Percentiles rank a stretch among this genome's conserved stretches.
Evolutionary conservation across 2,888 invertebrate species (phyloP).

Genomic region (Lissocephala sabroskyi): DNA sequence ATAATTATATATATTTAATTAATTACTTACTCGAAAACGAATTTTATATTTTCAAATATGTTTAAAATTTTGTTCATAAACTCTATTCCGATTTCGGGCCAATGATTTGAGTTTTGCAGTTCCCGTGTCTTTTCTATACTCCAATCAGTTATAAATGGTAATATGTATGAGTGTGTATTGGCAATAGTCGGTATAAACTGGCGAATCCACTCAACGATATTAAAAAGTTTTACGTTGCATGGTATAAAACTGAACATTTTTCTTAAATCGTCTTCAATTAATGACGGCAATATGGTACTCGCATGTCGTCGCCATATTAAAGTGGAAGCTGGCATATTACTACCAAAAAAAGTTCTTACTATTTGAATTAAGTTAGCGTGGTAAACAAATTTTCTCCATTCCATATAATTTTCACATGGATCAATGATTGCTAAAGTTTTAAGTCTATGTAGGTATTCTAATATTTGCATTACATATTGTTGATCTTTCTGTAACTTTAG

Average conservation of each 20-base stretch:
- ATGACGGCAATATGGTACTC: constrained; percentile 57
- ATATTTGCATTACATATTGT: constrained; percentile 63
- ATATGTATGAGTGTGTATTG: constrained; percentile 67
- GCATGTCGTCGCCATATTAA: constrained; percentile 71
- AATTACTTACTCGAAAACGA: constrained; percentile 65
- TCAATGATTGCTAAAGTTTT: constrained; percentile 70
- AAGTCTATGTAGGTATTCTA: constrained; percentile 68
- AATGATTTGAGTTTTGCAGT: constrained; percentile 68
- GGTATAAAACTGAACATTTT: constrained; percentile 67
- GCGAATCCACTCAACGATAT: constrained; percentile 69
- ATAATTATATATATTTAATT: too few relatives aligned
- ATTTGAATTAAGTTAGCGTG: constrained; percentile 65
- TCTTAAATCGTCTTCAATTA: constrained; percentile 59
- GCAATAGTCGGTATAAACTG: constrained; percentile 69
- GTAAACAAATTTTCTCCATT: constrained; percentile 71
- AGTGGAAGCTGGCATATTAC: constrained; percentile 67
- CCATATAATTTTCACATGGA: constrained; percentile 69
- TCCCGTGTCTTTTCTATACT: constrained; percentile 67
- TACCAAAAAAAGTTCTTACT: constrained; percentile 63
- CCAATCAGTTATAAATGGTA: constrained; percentile 70
- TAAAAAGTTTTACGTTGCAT: constrained; percentile 63
- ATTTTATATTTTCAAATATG: constrained; percentile 68
- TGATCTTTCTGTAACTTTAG: constrained; percentile 53
- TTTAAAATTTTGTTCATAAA: constrained; percentile 67
- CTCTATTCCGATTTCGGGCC: constrained; percentile 72